These are phyloP conservation scores for Panthera tigris DNA, from an alignment of 2,113 vertebrate genomes.

Conservation along the genomic window DNA sequence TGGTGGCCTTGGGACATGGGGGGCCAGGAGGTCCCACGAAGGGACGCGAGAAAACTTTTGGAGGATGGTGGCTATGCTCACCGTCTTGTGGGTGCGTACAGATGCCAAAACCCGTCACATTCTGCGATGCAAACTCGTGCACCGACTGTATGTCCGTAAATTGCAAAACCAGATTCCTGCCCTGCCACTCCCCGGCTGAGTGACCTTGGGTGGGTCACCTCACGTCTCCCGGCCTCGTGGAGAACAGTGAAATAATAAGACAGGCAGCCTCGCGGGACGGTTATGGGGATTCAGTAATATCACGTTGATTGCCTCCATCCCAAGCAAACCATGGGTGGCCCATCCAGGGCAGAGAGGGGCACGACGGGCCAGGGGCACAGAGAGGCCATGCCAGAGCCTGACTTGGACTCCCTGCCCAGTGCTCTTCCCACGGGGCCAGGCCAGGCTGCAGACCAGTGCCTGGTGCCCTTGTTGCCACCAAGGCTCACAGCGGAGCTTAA, in stretches of 20 bases:
- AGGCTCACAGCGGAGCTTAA: background rate
- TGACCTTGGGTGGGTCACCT: background rate
- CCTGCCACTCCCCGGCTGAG: background rate
- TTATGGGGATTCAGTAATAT: rapidly evolving
- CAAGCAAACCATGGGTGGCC: rapidly evolving
- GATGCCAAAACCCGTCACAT: background rate
- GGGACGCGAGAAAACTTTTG: background rate
- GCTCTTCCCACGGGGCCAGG: background rate
- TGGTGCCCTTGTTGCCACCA: rapidly evolving
- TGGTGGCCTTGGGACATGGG: background rate
- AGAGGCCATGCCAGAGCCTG: background rate
- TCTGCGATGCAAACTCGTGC: background rate
- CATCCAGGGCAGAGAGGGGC: background rate
- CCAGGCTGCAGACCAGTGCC: background rate
- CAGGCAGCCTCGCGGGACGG: rapidly evolving
- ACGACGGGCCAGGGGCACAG: too few relatives aligned
- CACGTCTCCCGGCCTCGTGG: background rate
- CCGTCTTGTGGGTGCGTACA: rapidly evolving
- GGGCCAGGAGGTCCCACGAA: background rate
- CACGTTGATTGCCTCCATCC: background rate
- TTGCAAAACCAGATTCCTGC: too few relatives aligned
- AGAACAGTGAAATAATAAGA: rapidly evolving
- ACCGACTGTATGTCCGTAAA: rapidly evolving
- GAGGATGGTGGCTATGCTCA: background rate
- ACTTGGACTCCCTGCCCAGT: background rate